These are phyloP conservation scores for Budorcas taxicolor DNA, from an alignment of 2,113 vertebrate genomes.

Conservation along the genomic window DNA sequence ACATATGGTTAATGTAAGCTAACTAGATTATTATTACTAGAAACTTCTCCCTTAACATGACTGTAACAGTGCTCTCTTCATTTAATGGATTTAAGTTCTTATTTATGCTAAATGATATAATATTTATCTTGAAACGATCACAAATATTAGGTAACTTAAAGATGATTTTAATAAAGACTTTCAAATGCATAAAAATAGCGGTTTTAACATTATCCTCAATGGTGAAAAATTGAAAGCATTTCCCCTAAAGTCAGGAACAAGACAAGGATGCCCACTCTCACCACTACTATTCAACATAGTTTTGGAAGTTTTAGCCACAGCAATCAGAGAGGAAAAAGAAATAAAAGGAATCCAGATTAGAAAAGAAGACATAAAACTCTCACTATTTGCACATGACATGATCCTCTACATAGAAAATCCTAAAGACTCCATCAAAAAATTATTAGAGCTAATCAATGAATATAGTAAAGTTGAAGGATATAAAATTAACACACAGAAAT, in stretches of 20 bases:
- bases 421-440: not conserved
- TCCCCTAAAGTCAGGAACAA: not conserved
- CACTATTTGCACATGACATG: not conserved
- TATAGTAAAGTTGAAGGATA: not conserved
- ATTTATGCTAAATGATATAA: not conserved
- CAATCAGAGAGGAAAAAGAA: not conserved
- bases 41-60: not conserved
- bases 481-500: not conserved
- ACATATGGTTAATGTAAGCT: not conserved
- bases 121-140: not conserved
- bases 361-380: not conserved
- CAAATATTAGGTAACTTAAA: not conserved
- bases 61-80: not conserved
- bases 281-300: not conserved
- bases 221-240: not conserved
- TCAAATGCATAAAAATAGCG: not conserved
- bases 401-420: not conserved
- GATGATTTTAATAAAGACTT: not conserved
- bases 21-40: slow-evolving; percentile 1
- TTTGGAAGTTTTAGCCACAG: not conserved
- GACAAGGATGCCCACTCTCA: not conserved
- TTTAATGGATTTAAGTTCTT: not conserved
- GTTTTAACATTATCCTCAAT: not conserved
- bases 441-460: not conserved
- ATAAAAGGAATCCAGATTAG: not conserved